phyloP scores from a whole-genome alignment of 2,797 vertebrate species.

The Euphonia xanthogaster region DNA sequence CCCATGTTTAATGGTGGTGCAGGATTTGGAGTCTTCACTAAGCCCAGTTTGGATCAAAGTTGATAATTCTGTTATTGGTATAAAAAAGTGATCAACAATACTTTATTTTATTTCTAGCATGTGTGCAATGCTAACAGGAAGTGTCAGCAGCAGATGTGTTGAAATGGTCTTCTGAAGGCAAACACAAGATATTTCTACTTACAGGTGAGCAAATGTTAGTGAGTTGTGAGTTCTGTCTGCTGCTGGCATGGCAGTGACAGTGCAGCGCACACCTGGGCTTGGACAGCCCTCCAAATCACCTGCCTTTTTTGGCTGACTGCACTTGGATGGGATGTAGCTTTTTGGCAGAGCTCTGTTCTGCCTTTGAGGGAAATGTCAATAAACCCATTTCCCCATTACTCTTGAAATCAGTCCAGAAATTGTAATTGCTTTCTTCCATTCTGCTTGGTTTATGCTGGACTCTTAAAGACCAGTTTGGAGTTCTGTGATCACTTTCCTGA shows the following conservation, averaged over 20 bases:
- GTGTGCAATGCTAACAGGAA: neutral
- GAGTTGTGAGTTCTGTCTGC: neutral
- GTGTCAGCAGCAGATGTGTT: neutral
- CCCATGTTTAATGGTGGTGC: rapidly evolving
- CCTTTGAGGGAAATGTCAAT: neutral
- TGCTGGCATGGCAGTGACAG: neutral
- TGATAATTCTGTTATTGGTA: neutral
- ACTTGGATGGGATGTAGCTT: neutral
- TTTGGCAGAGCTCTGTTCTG: neutral
- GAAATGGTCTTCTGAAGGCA: neutral
- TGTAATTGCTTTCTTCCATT: neutral
- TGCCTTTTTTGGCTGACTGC: neutral
- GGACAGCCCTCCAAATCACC: neutral
- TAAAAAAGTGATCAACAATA: neutral
- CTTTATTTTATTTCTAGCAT: neutral
- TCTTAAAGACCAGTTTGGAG: neutral
- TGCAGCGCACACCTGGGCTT: neutral
- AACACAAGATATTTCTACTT: neutral
- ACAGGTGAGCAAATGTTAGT: neutral
- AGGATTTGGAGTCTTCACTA: neutral
- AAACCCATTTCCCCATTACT: neutral
- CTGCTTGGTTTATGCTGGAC: neutral
- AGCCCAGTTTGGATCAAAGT: neutral
- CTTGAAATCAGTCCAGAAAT: neutral
- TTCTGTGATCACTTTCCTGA: neutral